phyloP scores from a whole-genome alignment of 2,797 vertebrate genomes.

The Streptopelia turtur region DNA sequence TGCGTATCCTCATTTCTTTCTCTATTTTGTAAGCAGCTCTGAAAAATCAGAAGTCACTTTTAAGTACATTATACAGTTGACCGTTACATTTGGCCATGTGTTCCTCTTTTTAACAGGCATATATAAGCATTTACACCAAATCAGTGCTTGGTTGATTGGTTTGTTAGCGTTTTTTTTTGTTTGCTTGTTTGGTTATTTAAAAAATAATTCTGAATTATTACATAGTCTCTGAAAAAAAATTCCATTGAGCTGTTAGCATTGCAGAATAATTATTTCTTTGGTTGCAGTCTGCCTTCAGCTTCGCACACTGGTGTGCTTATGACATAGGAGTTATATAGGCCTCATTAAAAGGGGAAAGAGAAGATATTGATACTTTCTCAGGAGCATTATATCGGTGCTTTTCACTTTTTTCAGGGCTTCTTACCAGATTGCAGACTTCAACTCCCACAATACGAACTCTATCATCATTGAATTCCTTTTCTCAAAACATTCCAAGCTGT shows the following conservation, averaged over 20 bases:
- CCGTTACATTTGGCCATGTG: background rate
- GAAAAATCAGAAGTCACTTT: background rate
- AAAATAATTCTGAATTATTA: background rate
- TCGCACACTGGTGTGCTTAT: background rate
- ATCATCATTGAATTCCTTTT: constrained; percentile 63
- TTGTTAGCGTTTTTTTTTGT: background rate
- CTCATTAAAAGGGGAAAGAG: background rate
- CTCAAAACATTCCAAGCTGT: constrained; percentile 67
- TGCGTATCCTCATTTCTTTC: background rate
- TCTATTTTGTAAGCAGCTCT: background rate
- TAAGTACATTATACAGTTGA: background rate
- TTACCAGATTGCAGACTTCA: constrained; percentile 65
- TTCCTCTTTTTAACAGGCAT: background rate
- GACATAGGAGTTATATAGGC: background rate
- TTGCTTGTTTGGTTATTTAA: too few species aligned
- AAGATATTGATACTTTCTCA: background rate
- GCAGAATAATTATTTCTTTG: background rate
- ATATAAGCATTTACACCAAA: background rate
- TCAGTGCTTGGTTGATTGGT: background rate
- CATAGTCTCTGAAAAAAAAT: background rate
- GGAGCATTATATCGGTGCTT: background rate
- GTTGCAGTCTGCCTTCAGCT: background rate
- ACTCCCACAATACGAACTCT: constrained; percentile 35
- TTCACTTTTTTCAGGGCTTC: constrained; percentile 76
- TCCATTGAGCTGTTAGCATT: background rate